Evolutionary conservation across 1,140 invertebrate species (phyloP).

Genomic region (Drosophila obscura): DNA sequence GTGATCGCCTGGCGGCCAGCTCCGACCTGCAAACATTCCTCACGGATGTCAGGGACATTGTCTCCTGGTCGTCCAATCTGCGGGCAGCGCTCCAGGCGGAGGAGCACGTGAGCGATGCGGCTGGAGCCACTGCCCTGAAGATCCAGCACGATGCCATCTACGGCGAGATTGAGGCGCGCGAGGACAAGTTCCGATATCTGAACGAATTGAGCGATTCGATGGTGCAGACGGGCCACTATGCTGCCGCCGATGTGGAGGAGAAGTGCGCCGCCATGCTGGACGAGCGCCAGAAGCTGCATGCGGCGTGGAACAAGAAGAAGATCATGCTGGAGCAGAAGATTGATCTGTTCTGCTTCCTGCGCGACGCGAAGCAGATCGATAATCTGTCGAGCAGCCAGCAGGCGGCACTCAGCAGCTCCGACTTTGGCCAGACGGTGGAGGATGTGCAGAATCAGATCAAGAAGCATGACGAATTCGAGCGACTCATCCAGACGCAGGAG

Average conservation of each 20-base stretch:
- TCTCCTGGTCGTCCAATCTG: slow-evolving; percentile 93
- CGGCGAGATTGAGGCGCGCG: slow-evolving; percentile 97
- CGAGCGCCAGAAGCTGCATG: slow-evolving; percentile 91
- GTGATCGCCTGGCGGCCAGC: slow-evolving; percentile 92
- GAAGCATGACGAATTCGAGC: slow-evolving; percentile 96
- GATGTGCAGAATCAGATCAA: slow-evolving; percentile 94
- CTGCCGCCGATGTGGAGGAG: slow-evolving; percentile 91
- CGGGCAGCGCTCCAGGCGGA: slow-evolving; percentile 92
- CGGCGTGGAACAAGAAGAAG: slow-evolving; percentile 95
- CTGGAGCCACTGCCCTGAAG: slow-evolving; percentile 93
- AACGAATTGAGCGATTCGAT: slow-evolving; percentile 92
- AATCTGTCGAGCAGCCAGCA: slow-evolving; percentile 95
- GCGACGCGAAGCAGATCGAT: slow-evolving; percentile 97
- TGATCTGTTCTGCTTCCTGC: slow-evolving; percentile 96
- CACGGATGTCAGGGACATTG: slow-evolving; percentile 93
- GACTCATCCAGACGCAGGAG: slow-evolving; percentile 91
- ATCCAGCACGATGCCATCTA: slow-evolving; percentile 95
- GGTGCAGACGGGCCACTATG: slow-evolving; percentile 94
- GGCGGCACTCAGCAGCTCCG: slow-evolving; percentile 87
- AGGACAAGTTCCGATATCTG: slow-evolving; percentile 92
- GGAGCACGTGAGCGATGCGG: slow-evolving; percentile 93
- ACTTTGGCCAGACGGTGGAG: slow-evolving; percentile 89
- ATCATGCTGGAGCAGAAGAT: slow-evolving; percentile 96
- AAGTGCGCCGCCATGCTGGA: slow-evolving; percentile 90
- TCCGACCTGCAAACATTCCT: slow-evolving; percentile 95